A percentile compares a stretch with the other conserved stretches of the same genome.
These are phyloP conservation scores for Conus ventricosus DNA, from an alignment of 1,140 invertebrate species.

Conservation along the genomic window DNA sequence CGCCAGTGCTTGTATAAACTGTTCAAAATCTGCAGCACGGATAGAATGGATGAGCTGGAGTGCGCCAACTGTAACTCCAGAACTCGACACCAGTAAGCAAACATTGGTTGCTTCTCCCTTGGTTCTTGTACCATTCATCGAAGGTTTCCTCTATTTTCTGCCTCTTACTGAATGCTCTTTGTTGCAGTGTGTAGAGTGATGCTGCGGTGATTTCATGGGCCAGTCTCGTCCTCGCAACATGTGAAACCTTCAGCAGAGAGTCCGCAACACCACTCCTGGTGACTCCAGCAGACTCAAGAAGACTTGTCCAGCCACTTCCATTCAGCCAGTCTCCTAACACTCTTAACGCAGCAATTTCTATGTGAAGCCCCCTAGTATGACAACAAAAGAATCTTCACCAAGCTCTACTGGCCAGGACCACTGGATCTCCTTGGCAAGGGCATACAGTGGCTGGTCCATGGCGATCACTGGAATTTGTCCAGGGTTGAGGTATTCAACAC, in stretches of 20 bases:
- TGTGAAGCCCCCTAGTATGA: constrained; percentile 44
- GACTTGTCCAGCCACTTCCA: constrained; percentile 37
- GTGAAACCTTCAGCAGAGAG: constrained; percentile 35
- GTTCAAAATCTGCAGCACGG: too few relatives aligned
- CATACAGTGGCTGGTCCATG: constrained; percentile 55
- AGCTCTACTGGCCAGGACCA: constrained; percentile 45
- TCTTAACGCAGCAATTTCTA: constrained; percentile 35
- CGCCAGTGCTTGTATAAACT: too few relatives aligned
- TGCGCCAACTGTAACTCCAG: neutral
- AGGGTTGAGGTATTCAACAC: constrained; percentile 53
- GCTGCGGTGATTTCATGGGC: too few relatives aligned
- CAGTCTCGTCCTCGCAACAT: constrained; percentile 23
- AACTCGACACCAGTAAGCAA: neutral
- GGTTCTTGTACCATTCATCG: neutral
- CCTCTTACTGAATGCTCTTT: neutral
- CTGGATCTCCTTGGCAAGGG: constrained; percentile 54
- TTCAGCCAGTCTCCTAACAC: neutral
- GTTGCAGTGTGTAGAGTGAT: too few relatives aligned
- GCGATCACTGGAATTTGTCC: constrained; percentile 53
- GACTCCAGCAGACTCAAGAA: constrained; percentile 24
- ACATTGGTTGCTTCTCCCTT: neutral
- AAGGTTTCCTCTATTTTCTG: neutral
- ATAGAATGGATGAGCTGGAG: neutral
- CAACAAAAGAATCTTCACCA: constrained; percentile 48
- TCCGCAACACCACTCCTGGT: constrained; percentile 34